Conservation (phyloP, 2,888 invertebrate species). For the Steinernema carpocapsae region DNA sequence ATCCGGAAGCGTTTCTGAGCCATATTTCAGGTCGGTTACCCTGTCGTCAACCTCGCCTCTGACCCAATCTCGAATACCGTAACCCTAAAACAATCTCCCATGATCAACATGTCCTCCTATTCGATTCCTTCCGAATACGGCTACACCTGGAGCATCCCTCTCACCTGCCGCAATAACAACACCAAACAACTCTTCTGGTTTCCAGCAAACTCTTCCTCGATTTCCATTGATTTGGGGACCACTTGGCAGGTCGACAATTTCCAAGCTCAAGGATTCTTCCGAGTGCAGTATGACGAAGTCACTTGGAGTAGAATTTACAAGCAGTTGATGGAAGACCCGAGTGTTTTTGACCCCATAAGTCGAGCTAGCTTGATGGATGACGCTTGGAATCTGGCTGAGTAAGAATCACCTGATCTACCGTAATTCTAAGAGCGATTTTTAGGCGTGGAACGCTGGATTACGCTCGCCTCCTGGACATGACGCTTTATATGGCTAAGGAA, state of each 20-base stretch:
- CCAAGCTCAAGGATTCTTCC: constrained; percentile 2
- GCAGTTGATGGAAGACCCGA: background rate
- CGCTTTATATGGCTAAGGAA: background rate
- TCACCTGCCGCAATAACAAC: background rate
- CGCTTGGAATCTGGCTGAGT: constrained; percentile 31
- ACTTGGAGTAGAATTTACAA: constrained; percentile 23
- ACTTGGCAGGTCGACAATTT: constrained; percentile 4
- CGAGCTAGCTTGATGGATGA: constrained; percentile 28
- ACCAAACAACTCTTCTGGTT: background rate
- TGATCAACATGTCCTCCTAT: background rate
- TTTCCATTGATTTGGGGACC: background rate
- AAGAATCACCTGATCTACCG: background rate
- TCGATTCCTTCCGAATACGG: background rate
- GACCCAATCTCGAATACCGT: background rate
- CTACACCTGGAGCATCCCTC: background rate
- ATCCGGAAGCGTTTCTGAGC: too few species aligned
- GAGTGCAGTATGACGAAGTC: constrained; percentile 36
- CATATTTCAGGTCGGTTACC: background rate
- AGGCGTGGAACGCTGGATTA: background rate
- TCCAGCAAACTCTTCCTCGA: background rate
- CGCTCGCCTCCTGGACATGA: background rate
- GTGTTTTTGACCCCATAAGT: background rate
- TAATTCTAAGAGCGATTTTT: too few species aligned
- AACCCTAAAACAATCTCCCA: background rate
- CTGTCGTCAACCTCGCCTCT: background rate